Base-by-base conservation (phyloP, 2,113 vertebrate species). In the Poecilia latipinna region DNA sequence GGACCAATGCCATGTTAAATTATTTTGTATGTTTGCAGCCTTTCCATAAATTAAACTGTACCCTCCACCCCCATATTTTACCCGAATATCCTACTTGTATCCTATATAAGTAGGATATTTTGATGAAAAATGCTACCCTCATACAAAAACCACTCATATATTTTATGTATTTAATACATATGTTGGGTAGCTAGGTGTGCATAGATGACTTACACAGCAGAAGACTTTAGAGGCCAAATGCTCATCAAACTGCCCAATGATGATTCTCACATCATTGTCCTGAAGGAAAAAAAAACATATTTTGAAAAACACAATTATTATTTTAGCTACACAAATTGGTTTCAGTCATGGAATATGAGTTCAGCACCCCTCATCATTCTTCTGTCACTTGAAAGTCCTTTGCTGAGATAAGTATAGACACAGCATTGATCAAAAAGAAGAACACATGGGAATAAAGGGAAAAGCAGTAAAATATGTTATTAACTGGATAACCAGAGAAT, bases 191-290 rank as follows among this genome's bases (percentile, higher is more conserved):
- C 12, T 61, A 28, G 29, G 26, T 61, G n/a, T 28, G 60, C n/a
- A 2, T 28, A 28, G n/a, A 29, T 2, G 48, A 98, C 98, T 99
- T 94, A 99, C 98, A 83, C 98, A 99, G 82, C 98, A 99, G 93
- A 99, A 99, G 86, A 99, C 97, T 95, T 98, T 98, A 67, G 97
- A 96, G 72, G 98, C 97, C 95, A 98, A 94, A 91, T 97, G 93
- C 91, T 98, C 97, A 79, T 99, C 97, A 93, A 99, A 99, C 92
- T 99, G 98, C 63, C 98, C 98, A 39, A 99, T 97, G 82, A 99
- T 99, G 93, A 99, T 99, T 83, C 98, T 95, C 77, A 99, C 98
- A 0, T 99, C 98, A 17, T 98, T 99, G 68, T 97, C 96, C 98
- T 99, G 91, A 70, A 69, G n/a, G 83, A 78, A 75, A 62, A 48